Conservation (phyloP, 2,888 invertebrate genomes). For the Zygogramma bicolorata region DNA sequence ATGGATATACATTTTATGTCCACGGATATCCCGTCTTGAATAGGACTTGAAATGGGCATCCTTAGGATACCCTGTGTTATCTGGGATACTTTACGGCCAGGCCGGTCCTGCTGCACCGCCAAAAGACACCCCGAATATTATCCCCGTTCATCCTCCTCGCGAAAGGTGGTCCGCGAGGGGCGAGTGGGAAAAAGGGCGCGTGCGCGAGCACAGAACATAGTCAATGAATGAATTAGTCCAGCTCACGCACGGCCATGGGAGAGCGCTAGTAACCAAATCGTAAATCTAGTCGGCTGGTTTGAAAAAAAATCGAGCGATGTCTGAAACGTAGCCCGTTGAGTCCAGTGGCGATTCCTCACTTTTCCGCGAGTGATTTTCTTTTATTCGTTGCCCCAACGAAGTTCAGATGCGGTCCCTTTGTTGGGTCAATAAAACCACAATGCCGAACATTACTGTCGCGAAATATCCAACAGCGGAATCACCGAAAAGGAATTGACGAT, state of each 20-base stretch:
- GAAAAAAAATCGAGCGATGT: slow-evolving; percentile 32
- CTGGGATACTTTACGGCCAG: neutral
- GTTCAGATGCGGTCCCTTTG: slow-evolving; percentile 19
- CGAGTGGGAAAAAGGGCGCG: slow-evolving; percentile 26
- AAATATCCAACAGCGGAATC: slow-evolving; percentile 14
- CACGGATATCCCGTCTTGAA: too few species aligned
- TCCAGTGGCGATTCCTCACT: neutral
- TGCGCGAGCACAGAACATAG: slow-evolving; percentile 28
- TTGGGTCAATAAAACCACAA: slow-evolving; percentile 37
- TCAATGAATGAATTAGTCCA: slow-evolving; percentile 43
- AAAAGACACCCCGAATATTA: slow-evolving; percentile 9
- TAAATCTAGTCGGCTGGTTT: slow-evolving; percentile 26
- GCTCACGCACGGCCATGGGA: slow-evolving; percentile 25
- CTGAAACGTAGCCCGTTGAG: neutral
- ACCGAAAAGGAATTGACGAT: slow-evolving; percentile 4
- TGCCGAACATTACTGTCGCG: slow-evolving; percentile 6
- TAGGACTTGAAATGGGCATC: too few species aligned
- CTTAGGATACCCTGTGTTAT: neutral
- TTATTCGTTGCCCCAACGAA: neutral
- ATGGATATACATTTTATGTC: too few species aligned
- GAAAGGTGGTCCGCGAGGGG: slow-evolving; percentile 28
- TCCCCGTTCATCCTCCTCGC: slow-evolving; percentile 13
- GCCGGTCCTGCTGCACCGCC: neutral
- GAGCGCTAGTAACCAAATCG: slow-evolving; percentile 9
- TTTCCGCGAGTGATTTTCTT: slow-evolving; percentile 2